Evolutionary conservation across 2,888 invertebrate species (phyloP).

Genomic region (Alviniconcha strummeri): DNA sequence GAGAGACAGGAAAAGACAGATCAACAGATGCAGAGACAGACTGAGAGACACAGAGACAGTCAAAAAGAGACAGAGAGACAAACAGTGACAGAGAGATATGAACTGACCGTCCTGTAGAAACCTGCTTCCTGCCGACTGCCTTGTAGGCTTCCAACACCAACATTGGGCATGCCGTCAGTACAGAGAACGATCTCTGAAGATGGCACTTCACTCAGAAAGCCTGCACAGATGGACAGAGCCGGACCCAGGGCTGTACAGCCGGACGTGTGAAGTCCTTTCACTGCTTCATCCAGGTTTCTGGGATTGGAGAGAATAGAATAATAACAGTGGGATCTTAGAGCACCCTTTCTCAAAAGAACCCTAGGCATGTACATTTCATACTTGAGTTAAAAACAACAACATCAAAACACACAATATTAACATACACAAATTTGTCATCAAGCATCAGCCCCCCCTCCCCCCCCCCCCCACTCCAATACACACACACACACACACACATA

Average conservation of each 20-base stretch:
- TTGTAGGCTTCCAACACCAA: slow-evolving; percentile 52
- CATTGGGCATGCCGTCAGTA: slow-evolving; percentile 68
- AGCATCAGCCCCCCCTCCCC: neutral
- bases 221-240: slow-evolving; percentile 60
- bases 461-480: neutral
- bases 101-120: slow-evolving; percentile 52
- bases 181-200: slow-evolving; percentile 66
- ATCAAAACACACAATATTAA: no score
- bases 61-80: neutral
- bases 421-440: no score
- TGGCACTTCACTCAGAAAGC: slow-evolving; percentile 54
- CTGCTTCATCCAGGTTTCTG: slow-evolving; percentile 48
- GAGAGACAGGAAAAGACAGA: neutral
- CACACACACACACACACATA: neutral
- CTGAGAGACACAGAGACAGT: neutral
- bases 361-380: no score
- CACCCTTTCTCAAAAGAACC: no score
- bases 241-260: slow-evolving; percentile 67
- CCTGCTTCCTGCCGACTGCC: neutral
- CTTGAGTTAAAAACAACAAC: no score
- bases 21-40: neutral
- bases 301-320: no score
- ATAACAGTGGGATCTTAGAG: no score
- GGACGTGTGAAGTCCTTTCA: slow-evolving; percentile 44
- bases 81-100: no score